These are phyloP conservation scores for Liasis olivaceus DNA, from an alignment of 2,797 vertebrate species.

Conservation along the genomic window DNA sequence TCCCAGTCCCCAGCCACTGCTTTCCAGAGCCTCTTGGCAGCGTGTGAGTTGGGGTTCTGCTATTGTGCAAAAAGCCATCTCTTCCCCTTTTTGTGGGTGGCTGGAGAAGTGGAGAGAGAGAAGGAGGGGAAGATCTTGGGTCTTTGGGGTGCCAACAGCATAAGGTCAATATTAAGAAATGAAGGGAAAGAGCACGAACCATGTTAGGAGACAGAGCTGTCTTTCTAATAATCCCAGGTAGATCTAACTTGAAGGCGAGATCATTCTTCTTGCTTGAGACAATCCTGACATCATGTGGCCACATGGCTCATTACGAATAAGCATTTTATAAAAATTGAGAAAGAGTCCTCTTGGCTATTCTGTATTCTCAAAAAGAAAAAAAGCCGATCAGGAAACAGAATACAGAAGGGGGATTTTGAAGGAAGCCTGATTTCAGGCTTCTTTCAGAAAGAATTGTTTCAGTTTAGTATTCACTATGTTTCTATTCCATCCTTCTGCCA, in stretches of 20 bases:
- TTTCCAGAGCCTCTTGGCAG: neutral
- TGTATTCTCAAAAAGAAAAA: neutral
- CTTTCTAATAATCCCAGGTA: neutral
- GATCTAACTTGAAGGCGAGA: neutral
- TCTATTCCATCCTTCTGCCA: neutral
- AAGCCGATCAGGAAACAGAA: neutral
- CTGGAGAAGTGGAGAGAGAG: neutral
- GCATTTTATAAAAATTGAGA: neutral
- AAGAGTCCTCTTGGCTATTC: neutral
- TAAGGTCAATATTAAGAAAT: neutral
- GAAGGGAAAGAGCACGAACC: neutral
- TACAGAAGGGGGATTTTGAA: neutral
- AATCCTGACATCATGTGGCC: constrained; percentile 22
- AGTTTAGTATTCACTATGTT: neutral
- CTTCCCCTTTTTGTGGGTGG: neutral
- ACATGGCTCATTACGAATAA: neutral
- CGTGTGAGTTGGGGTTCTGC: too few species aligned
- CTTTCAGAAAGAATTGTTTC: neutral
- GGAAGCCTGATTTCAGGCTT: neutral
- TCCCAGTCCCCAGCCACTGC: neutral
- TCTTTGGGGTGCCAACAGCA: neutral
- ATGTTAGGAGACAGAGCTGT: rapidly evolving
- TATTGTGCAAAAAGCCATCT: neutral
- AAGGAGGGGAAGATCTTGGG: too few species aligned
- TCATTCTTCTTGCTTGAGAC: neutral